Base-by-base conservation (phyloP, 2,888 invertebrate genomes). In the Monopis laevigella region DNA sequence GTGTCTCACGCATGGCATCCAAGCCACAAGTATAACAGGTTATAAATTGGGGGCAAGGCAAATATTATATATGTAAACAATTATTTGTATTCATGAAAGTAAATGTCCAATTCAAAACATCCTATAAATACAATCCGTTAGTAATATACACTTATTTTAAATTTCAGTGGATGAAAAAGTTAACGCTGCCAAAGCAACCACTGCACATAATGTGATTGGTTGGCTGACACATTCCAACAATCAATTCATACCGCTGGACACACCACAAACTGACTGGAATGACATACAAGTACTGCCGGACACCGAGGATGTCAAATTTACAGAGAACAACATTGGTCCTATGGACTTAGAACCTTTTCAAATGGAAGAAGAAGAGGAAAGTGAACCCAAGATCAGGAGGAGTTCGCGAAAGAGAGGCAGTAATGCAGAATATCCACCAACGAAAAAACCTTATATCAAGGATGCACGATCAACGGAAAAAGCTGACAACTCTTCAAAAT, bases 141-240 rank as follows among this genome's bases (percentile, higher is more conserved):
- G n/a, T n/a, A n/a, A n/a, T n/a, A n/a, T n/a, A n/a, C 7, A 11
- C 12, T 13, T 29, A 11, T 28, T 10, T 10, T 3, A n/a, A 34
- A 40, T 69, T 70, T 24, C 61, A 78, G 77, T 70, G 46, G 61
- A 66, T 50, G 67, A 72, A 44, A 45, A 51, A 27, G 46, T 39
- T 10, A 40, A 18, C 6, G 11, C 14, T 2, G 32, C 10, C 8
- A 11, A 17, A 7, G 6, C 17, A 5, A 3, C 6, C 10, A n/a
- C 62, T n/a, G 54, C 54, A 36, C 69, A 65, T 53, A 59, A 71
- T 63, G 73, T 80, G 0, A 63, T 62, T 44, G 65, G 71, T 34
- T 77, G 77, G 78, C 52, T 78, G 41, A 57, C 61, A 27, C 70
- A 60, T 48, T 75, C 74, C 17, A 64, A 74, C 52, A 80, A 78